These are phyloP conservation scores for Pristionchus mayeri DNA, from an alignment of 2,888 invertebrate genomes.

Conservation along the genomic window DNA sequence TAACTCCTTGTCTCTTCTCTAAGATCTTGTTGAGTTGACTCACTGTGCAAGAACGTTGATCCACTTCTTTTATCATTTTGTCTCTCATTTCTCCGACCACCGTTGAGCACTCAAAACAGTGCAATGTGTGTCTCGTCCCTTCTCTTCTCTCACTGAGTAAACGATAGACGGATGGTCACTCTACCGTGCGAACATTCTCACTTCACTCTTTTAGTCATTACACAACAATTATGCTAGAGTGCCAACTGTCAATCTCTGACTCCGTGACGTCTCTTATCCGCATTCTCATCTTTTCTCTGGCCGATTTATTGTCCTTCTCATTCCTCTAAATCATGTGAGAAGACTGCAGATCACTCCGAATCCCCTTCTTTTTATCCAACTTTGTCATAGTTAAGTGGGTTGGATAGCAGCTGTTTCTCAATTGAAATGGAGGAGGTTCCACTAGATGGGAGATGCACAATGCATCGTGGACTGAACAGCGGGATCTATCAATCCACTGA, in stretches of 20 bases:
- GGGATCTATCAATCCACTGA: not conserved
- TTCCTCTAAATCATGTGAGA: conserved; percentile 16
- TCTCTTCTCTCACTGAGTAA: conserved; percentile 40
- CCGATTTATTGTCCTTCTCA: not conserved
- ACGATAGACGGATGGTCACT: conserved; percentile 33
- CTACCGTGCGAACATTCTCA: not conserved
- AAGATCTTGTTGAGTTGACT: not conserved
- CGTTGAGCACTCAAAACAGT: conserved; percentile 34
- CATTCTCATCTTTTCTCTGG: not conserved
- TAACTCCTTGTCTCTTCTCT: conserved; percentile 7
- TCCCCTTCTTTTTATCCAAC: not conserved
- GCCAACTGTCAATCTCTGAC: not conserved
- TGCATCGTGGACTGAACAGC: no score
- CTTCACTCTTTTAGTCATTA: not conserved
- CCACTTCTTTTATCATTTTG: not conserved
- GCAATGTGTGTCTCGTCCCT: conserved; percentile 8
- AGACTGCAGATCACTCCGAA: conserved; percentile 7
- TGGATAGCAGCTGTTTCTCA: not conserved
- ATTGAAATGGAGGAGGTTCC: not conserved
- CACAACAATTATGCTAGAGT: not conserved
- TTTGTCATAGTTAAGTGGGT: not conserved
- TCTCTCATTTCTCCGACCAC: not conserved
- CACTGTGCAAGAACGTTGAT: conserved; percentile 22
- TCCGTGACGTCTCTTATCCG: conserved; percentile 15
- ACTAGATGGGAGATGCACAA: not conserved